Evolutionary conservation across 2,888 invertebrate genomes (phyloP), one percentile per base, ranked within the genome.

Genomic region (Heliconius aoede): DNA sequence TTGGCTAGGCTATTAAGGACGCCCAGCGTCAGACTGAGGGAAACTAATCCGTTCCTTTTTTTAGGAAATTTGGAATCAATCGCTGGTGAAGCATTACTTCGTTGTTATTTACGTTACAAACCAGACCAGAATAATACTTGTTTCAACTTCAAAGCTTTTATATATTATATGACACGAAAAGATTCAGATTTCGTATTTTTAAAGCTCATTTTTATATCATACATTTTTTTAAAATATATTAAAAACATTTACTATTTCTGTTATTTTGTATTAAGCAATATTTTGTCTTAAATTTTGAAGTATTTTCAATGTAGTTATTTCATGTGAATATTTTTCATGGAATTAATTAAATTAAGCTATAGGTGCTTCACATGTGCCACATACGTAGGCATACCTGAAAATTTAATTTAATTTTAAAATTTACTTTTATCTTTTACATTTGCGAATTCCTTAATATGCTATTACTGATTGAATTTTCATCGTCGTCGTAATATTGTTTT

Each of bases 1-100:
- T 79, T 77, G 77, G 76, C 72, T 76, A 30, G 72, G 75, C 77
- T 79, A 79, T 79, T 78, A 75, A 75, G 71, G 71, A 61, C 71
- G 61, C 60, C 73, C 61, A 61, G 46, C 55, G 74, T 72, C 74
- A 74, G 62, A 74, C 68, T 67, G 68, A 62, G 72, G 77, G 74
- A 64, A 74, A 72, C 72, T 72, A 72, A 77, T 74, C 60, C 72
- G 67, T 65, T 76, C 72, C 61, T 71, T 78, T 76, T 76, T 76
- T 78, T 74, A 65, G 62, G 74, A 67, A 68, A 72, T 78, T 74
- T 72, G 30, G 61, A 76, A 76, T 76, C 69, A 73, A 72, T 77
- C 65, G 77, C 72, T 73, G 60, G 64, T 77, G 51, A 60, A 74
- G 67, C 64, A 74, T 71, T 67, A 71, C 58, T 65, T 74, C 32